These are phyloP conservation scores for Folsomia manolachei DNA, from an alignment of 2,888 invertebrate species.

Conservation along the genomic window DNA sequence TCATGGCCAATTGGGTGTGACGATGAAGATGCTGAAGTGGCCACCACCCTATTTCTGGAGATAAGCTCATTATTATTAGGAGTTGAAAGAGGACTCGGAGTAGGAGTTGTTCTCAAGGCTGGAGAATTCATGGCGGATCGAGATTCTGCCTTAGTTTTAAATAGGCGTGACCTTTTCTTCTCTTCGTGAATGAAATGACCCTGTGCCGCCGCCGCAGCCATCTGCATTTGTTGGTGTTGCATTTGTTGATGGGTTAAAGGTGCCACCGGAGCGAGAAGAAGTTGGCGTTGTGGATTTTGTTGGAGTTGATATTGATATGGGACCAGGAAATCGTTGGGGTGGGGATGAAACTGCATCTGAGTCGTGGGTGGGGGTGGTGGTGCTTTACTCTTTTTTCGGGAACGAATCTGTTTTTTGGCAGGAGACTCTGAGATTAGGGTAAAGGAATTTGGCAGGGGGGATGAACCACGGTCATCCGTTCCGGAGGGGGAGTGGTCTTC, in stretches of 20 bases:
- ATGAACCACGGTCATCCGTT: conserved; percentile 35
- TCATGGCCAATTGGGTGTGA: conserved; percentile 8
- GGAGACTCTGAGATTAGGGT: conserved; percentile 54
- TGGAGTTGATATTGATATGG: conserved; percentile 5
- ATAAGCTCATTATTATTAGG: conserved; percentile 22
- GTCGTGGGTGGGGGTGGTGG: conserved; percentile 62
- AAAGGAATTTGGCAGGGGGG: conserved; percentile 48
- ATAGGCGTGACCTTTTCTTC: conserved; percentile 58
- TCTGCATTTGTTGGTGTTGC: too few relatives aligned
- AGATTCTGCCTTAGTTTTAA: conserved; percentile 72
- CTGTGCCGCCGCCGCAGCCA: too few relatives aligned
- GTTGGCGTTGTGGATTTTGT: neutral
- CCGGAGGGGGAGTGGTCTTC: conserved; percentile 2
- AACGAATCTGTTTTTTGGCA: conserved; percentile 58
- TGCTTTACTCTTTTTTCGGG: conserved; percentile 74
- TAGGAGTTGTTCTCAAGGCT: conserved; percentile 28
- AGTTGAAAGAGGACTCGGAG: too few relatives aligned
- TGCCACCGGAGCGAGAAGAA: neutral
- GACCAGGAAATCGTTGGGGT: conserved; percentile 2
- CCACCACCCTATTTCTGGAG: conserved; percentile 34
- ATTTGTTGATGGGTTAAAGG: neutral
- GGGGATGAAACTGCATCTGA: conserved; percentile 28
- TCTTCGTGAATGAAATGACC: neutral
- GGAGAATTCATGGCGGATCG: conserved; percentile 51
- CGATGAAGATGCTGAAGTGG: neutral